Evolutionary conservation across 2,888 invertebrate genomes (phyloP), one percentile per base, ranked within the genome.

Genomic region (Yponomeuta malinellus): DNA sequence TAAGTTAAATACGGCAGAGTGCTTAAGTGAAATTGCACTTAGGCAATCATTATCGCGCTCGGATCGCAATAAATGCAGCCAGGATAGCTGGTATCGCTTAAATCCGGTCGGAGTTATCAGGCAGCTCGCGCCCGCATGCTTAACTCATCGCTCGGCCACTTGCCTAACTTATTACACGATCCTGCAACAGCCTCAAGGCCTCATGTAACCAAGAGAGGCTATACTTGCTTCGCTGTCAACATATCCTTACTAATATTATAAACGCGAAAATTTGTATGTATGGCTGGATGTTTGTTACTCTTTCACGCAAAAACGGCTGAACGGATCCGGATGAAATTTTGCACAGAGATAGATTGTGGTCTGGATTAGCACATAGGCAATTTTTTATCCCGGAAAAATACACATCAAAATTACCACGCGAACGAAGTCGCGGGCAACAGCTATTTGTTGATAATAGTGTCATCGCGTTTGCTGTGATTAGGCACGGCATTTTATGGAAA

Each of bases 11-110:
- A 59, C 52, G 8, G 52, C 52, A 15, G 12, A 15, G 52, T 15
- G 15, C 15, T 70, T 10, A 23, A 63, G 64, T 15, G 33, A 31
- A 43, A 48, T 15, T 37, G 33, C 59, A 70, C 37, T 63, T 70
- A 70, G 37, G 37, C 70, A 70, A 63, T 70, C 70, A 64, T 70
- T 70, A 70, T 70, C 68, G n/a, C 68, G 68, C 52, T 31, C 29
- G 29, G 69, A 31, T 69, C 65, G 70, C 52, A 68, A 68, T 63
- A 70, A 69, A 70, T 37, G 37, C 70, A 70, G 43, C 1, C 43
- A 43, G 10, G 70, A 63, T 63, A 70, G 33, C 31, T 69, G 48
- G 69, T 68, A 68, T 48, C 43, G 37, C 37, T 5, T 37, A 68
- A 37, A 63, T 63, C 63, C 70, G 63, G 63, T 63, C 48, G 43